A percentile compares a stretch with the other conserved stretches of the same genome.
phyloP scores from a whole-genome alignment of 2,113 vertebrate genomes.

The Heteronetta atricapilla region DNA sequence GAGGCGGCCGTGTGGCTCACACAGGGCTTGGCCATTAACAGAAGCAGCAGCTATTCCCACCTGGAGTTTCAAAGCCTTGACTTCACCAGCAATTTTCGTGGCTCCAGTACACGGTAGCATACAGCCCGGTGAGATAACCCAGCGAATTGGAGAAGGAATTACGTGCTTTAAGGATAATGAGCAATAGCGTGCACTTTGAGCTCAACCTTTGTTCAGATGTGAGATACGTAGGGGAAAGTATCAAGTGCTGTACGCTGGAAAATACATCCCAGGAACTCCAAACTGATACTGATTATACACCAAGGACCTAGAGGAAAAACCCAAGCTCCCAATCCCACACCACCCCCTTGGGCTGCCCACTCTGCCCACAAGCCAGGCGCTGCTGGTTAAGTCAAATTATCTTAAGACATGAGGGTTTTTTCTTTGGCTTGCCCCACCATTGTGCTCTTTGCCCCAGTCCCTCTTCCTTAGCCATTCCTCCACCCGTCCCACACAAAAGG shows the following conservation, averaged over 20 bases:
- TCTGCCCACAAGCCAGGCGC: rapidly evolving
- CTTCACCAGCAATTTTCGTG: not conserved
- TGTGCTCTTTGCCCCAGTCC: not conserved
- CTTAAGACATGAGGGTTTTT: not conserved
- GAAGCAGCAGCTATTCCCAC: not conserved
- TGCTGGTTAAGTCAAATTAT: not conserved
- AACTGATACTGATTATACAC: not conserved
- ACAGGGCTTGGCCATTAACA: not conserved
- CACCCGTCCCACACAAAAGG: not conserved
- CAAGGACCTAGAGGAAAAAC: not conserved
- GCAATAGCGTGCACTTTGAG: not conserved
- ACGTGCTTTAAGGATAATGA: rapidly evolving
- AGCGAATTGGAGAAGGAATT: not conserved
- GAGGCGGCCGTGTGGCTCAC: not conserved
- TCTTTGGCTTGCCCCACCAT: rapidly evolving
- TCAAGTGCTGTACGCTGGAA: not conserved
- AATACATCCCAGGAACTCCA: not conserved
- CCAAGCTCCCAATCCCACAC: rapidly evolving
- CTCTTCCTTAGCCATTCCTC: not conserved
- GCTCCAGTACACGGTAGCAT: not conserved
- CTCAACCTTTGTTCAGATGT: rapidly evolving
- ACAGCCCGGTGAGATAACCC: rapidly evolving
- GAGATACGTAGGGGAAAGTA: not conserved
- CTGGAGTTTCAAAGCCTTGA: not conserved
- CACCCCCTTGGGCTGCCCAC: not conserved